Base-by-base conservation (phyloP, 2,797 vertebrate species). In the Moxostoma hubbsi region DNA sequence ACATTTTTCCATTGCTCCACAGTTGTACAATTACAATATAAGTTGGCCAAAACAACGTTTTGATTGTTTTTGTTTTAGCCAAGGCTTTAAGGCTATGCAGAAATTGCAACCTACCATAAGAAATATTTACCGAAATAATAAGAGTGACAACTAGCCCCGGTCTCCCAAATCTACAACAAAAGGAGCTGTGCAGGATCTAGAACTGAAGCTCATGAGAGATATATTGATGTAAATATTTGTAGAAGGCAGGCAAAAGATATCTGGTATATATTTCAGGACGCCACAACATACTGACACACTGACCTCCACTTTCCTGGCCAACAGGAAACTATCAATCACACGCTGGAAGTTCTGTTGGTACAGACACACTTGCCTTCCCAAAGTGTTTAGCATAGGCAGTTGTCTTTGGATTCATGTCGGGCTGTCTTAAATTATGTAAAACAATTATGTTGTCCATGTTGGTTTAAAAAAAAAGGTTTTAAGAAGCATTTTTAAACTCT, bases 141-240 rank as follows among this genome's bases (percentile, higher is more conserved):
- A 24, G 24, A 24, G 24, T 24, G 24, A 24, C 24, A 24, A 24
- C 24, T 24, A 24, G 24, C 24, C 24, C 24, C 24, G 24, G 24
- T 24, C 24, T 24, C 24, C 24, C 24, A 24, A 24, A 24, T 24
- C 24, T 24, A 65, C 2, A 11, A 55, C 36, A 47, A 13, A 36
- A 15, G 18, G 16, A 68, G 12, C 53, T 18, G 55, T 11, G 13
- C 50, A 43, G 46, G 49, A 59, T 68, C 1, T 24, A 12, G 15
- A 71, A 71, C 18, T 45, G 70, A 24, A 24, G 24, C 24, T 45
- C 65, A 51, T 47, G 18, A 12, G 53, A 66, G 18, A 69, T 58
- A 75, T 80, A 62, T 64, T 36, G 43, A 70, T 76, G 75, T 68
- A 64, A 81, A 85, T 85, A 83, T 81, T 82, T 83, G 73, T 50